Evolutionary conservation across 2,888 invertebrate species (phyloP), one percentile per base, ranked within the genome.

Genomic region (Salpingus planirostris): DNA sequence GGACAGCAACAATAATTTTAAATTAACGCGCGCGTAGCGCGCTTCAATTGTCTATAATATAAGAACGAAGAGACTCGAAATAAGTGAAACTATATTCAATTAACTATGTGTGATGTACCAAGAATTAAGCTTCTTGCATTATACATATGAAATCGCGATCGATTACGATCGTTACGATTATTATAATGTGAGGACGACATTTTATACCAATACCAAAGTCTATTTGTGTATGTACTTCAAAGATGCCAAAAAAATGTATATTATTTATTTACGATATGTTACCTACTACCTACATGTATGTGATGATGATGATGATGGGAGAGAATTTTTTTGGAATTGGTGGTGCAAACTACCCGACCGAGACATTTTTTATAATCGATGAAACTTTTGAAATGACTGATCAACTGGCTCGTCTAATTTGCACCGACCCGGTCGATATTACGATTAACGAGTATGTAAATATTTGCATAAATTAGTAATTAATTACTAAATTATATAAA

Each of bases 121-220:
- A 59, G 57, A 57, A 42, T n/a, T n/a, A n/a, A n/a, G n/a, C n/a
- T n/a, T n/a, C n/a, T n/a, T n/a, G n/a, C n/a, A n/a, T n/a, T n/a
- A n/a, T n/a, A n/a, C n/a, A n/a, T n/a, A n/a, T n/a, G n/a, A n/a
- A n/a, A n/a, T n/a, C n/a, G n/a, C n/a, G n/a, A n/a, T n/a, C n/a
- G n/a, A n/a, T n/a, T n/a, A n/a, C n/a, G n/a, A n/a, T n/a, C n/a
- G n/a, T n/a, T n/a, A n/a, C 38, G 34, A 35, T 35, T 34, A 37
- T 38, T 44, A 52, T 47, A 55, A 53, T 56, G 54, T 60, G 59
- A 64, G n/a, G n/a, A n/a, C 8, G 62, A 62, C 61, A 56, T 65
- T 62, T 65, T 65, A 66, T 71, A 68, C 69, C 68, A 68, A 69
- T 69, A 71, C 71, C 72, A 73, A 73, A 73, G 71, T 73, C 71